phyloP scores from a whole-genome alignment of 1,140 invertebrate genomes.

The Olivierus martensii region DNA sequence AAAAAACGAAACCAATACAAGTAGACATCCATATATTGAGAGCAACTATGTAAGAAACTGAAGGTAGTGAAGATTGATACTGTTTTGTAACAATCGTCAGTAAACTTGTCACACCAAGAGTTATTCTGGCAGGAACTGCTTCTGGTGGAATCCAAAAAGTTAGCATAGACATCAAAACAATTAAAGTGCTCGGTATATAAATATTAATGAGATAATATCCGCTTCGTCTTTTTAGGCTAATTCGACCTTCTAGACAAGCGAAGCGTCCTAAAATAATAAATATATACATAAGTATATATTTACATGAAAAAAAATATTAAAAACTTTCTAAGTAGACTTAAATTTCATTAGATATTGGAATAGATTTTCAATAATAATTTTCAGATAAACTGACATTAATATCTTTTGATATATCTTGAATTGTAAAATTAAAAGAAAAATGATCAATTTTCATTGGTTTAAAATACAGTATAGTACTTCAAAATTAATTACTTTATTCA shows the following conservation, averaged over 20 bases:
- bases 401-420: too few relatives aligned
- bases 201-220: constrained; percentile 28
- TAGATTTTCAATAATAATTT: too few relatives aligned
- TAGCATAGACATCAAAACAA: constrained; percentile 28
- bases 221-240: constrained; percentile 19
- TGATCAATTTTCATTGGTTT: too few relatives aligned
- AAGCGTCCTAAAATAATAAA: constrained; percentile 6
- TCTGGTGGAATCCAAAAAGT: constrained; percentile 28
- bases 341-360: too few relatives aligned
- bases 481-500: too few relatives aligned
- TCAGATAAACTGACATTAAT: too few relatives aligned
- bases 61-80: constrained; percentile 11
- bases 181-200: constrained; percentile 26
- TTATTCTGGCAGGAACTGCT: constrained; percentile 25
- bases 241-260: constrained; percentile 5
- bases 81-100: constrained; percentile 16
- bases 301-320: too few relatives aligned
- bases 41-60: constrained; percentile 38
- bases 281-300: too few relatives aligned
- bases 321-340: too few relatives aligned
- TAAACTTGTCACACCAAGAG: constrained; percentile 11
- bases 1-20: constrained; percentile 73
- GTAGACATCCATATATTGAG: constrained; percentile 75
- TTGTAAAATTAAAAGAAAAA: too few relatives aligned
- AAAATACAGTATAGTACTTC: too few relatives aligned